Evolutionary conservation across 2,888 invertebrate species (phyloP).

Genomic region (Rambutsinella grinnellia): DNA sequence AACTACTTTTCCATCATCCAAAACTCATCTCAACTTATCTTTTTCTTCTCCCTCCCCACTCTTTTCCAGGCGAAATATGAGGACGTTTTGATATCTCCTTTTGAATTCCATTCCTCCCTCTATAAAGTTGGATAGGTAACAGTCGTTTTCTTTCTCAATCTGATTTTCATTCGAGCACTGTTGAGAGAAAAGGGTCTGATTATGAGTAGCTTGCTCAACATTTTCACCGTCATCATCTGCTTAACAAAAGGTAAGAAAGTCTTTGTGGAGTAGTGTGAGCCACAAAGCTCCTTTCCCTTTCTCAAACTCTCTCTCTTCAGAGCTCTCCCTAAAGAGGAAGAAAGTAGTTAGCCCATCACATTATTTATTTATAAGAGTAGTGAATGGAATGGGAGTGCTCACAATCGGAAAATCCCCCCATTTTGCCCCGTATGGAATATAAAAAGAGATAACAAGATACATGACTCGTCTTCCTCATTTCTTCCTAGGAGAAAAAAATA

Average conservation of each 20-base stretch:
- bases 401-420: conserved; percentile 42
- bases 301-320: conserved; percentile 11
- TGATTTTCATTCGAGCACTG: conserved; percentile 33
- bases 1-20: conserved; percentile 26
- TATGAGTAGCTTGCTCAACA: too few species aligned
- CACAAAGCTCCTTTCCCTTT: not conserved
- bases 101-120: conserved; percentile 2
- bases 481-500: not conserved
- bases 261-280: too few species aligned
- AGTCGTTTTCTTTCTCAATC: too few species aligned
- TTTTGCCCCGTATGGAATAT: conserved; percentile 38
- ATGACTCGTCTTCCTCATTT: too few species aligned
- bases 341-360: conserved; percentile 49
- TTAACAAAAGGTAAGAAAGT: too few species aligned
- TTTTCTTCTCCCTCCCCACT: conserved; percentile 24
- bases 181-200: conserved; percentile 25
- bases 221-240: too few species aligned
- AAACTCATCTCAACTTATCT: conserved; percentile 10
- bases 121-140: not conserved
- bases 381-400: conserved; percentile 10
- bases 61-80: conserved; percentile 18
- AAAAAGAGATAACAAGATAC: conserved; percentile 42
- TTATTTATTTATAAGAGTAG: conserved; percentile 48
- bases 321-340: conserved; percentile 14
- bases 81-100: conserved; percentile 10